A percentile compares a stretch with the other conserved stretches of the same genome.
phyloP scores from a whole-genome alignment of 2,113 vertebrate species.

The Anoplopoma fimbria region DNA sequence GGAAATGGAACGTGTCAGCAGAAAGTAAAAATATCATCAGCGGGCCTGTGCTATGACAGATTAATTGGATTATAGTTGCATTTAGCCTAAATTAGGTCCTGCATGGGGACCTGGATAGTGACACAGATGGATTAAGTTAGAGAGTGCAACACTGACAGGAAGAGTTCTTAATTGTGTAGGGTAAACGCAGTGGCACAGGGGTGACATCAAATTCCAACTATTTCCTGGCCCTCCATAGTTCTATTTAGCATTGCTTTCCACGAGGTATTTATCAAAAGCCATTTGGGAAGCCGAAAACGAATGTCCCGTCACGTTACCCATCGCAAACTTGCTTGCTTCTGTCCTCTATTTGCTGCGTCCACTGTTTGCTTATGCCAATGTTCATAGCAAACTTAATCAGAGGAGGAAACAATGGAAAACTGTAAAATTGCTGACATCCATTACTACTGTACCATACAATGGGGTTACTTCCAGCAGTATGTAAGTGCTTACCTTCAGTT shows the following conservation, averaged over 20 bases:
- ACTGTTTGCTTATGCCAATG: not conserved
- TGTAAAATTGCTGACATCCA: not conserved
- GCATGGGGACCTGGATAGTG: slow-evolving; percentile 68
- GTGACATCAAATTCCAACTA: slow-evolving; percentile 46
- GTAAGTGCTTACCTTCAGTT: not conserved
- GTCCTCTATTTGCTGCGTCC: not conserved
- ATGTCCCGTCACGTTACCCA: not conserved
- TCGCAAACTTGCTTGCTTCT: not conserved
- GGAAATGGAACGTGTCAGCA: slow-evolving; percentile 74
- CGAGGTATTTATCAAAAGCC: slow-evolving; percentile 30
- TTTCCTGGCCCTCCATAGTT: slow-evolving; percentile 35
- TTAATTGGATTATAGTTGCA: slow-evolving; percentile 78
- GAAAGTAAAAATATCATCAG: slow-evolving; percentile 74
- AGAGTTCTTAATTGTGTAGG: slow-evolving; percentile 63
- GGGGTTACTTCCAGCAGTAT: not conserved
- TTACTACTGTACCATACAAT: not conserved
- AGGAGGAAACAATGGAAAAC: not conserved
- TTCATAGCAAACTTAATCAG: not conserved
- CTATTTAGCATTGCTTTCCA: slow-evolving; percentile 31
- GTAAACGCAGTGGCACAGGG: slow-evolving; percentile 34
- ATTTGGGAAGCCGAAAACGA: slow-evolving; percentile 5
- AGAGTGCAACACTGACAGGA: slow-evolving; percentile 55
- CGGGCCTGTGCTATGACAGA: slow-evolving; percentile 71
- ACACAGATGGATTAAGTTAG: slow-evolving; percentile 78
- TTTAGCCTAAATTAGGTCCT: slow-evolving; percentile 76